A percentile compares a stretch with the other conserved stretches of the same genome.
Conservation (phyloP, 2,113 vertebrate species). For the Trachemys scripta region DNA sequence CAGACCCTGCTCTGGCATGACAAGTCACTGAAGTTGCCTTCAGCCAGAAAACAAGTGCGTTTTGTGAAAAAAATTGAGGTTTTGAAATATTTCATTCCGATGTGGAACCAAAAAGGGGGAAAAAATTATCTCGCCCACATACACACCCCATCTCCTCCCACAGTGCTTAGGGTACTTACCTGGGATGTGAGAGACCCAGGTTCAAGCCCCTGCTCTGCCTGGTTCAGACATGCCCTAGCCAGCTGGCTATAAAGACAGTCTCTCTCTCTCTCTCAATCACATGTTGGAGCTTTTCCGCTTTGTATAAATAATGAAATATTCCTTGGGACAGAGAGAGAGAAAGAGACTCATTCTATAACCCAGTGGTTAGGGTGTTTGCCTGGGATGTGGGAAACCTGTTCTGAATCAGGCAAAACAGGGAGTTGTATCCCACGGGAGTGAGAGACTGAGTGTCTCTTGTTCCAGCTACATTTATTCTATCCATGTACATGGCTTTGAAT, state of each 20-base stretch:
- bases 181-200: neutral
- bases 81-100: neutral
- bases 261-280: no score
- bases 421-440: no score
- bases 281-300: fast-evolving
- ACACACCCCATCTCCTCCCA: no score
- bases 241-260: no score
- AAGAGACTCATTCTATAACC: neutral
- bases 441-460: no score
- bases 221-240: neutral
- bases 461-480: no score
- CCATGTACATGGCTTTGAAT: neutral
- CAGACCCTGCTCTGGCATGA: neutral
- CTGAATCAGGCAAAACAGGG: neutral
- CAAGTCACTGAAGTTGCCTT: neutral
- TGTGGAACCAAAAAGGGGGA: neutral
- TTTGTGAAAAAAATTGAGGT: neutral
- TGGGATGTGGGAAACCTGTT: fast-evolving
- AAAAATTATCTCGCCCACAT: neutral
- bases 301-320: neutral
- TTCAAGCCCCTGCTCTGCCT: neutral
- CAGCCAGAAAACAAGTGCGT: neutral
- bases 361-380: neutral
- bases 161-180: neutral
- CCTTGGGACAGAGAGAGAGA: neutral